Conservation (phyloP, 2,888 invertebrate genomes). For the Seira sanloemensis region DNA sequence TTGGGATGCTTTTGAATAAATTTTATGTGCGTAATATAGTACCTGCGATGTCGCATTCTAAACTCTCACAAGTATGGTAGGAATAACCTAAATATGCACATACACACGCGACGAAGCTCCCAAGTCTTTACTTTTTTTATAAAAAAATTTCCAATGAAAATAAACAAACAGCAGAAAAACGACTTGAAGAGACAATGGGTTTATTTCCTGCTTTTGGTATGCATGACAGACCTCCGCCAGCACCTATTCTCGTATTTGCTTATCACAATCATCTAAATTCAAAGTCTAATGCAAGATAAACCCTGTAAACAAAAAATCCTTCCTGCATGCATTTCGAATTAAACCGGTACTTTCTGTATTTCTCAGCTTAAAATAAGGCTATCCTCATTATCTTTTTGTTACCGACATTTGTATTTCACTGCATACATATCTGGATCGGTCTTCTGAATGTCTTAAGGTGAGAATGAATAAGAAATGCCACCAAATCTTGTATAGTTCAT, state of each 20-base stretch:
- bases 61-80: no score
- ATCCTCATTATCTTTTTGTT: slow-evolving; percentile 43
- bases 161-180: background rate
- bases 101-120: background rate
- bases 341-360: slow-evolving; percentile 58
- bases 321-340: slow-evolving; percentile 44
- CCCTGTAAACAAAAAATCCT: slow-evolving; percentile 40
- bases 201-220: background rate
- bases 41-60: no score
- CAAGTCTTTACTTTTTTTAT: background rate
- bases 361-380: slow-evolving; percentile 3
- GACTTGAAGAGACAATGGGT: background rate
- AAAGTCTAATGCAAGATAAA: slow-evolving; percentile 16
- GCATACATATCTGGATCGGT: slow-evolving; percentile 38
- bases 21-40: no score
- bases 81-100: background rate
- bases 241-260: background rate
- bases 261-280: slow-evolving; percentile 39
- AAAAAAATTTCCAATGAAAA: background rate
- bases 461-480: slow-evolving; percentile 44
- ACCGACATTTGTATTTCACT: slow-evolving; percentile 8
- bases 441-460: slow-evolving; percentile 15
- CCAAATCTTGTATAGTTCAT: slow-evolving; percentile 29
- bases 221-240: background rate
- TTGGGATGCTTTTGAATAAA: no score